Conservation (phyloP, 1,140 invertebrate genomes). For the Cephus cinctus region DNA sequence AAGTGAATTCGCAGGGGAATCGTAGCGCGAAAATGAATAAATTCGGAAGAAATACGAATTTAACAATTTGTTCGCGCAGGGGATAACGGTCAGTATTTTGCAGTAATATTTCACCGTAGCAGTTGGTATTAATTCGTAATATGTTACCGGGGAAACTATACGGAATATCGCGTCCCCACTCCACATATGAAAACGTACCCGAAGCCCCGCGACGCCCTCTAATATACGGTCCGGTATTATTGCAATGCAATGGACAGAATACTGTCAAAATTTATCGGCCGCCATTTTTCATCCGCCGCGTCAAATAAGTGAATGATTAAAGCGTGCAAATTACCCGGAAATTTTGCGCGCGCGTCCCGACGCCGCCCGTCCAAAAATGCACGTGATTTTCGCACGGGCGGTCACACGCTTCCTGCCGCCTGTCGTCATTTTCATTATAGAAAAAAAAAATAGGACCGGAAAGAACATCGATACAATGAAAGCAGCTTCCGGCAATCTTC, state of each 20-base stretch:
- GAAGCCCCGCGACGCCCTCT: conserved; percentile 35
- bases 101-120: conserved; percentile 58
- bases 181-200: conserved; percentile 14
- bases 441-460: no score
- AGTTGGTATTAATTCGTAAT: conserved; percentile 60
- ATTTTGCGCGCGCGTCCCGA: conserved; percentile 28
- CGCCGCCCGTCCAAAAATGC: not conserved
- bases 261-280: conserved; percentile 59
- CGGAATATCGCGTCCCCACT: conserved; percentile 38
- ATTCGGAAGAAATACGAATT: conserved; percentile 41
- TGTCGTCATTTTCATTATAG: no score
- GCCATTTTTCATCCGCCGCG: conserved; percentile 54
- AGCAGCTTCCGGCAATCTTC: no score
- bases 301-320: conserved; percentile 57
- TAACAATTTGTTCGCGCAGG: conserved; percentile 42
- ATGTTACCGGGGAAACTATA: conserved; percentile 57
- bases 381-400: not conserved
- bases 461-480: no score
- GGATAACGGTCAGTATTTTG: conserved; percentile 58
- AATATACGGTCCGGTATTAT: conserved; percentile 59
- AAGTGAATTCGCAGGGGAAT: not conserved
- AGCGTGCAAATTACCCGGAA: conserved; percentile 51
- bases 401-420: no score
- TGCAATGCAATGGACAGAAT: conserved; percentile 59
- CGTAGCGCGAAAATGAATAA: conserved; percentile 31